Conservation (phyloP, 1,140 invertebrate genomes). For the Arctopsyche grandis region DNA sequence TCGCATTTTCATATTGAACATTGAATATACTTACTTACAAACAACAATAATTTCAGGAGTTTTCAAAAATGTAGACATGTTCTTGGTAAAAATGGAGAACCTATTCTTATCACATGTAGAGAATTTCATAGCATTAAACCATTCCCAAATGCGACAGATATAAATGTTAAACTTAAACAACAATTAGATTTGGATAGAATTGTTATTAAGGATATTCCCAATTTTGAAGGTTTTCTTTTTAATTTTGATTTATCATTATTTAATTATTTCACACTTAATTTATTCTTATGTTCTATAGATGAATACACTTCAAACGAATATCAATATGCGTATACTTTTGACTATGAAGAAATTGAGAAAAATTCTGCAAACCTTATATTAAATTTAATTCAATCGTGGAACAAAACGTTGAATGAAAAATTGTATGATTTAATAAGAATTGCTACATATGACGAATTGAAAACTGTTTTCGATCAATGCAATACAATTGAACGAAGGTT, state of each 20-base stretch:
- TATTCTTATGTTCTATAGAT: background rate
- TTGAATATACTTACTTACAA: background rate
- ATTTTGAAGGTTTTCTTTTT: conserved; percentile 3
- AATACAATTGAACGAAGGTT: conserved; percentile 5
- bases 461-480: conserved; percentile 5
- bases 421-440: background rate
- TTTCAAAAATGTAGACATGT: conserved; percentile 45
- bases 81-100: conserved; percentile 34
- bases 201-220: conserved; percentile 36
- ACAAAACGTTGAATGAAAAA: background rate
- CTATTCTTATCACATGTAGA: conserved; percentile 42
- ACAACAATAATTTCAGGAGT: background rate
- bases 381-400: background rate
- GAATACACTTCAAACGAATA: background rate
- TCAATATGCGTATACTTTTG: background rate
- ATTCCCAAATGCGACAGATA: conserved; percentile 9
- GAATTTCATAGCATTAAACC: conserved; percentile 39
- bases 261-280: background rate
- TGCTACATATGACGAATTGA: background rate
- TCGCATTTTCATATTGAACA: background rate
- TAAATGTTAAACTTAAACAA: conserved; percentile 35
- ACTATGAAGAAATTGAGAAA: too few species aligned
- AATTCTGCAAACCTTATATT: background rate
- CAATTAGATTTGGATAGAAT: conserved; percentile 45
- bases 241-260: background rate